Conservation (phyloP, 64 coral and sea anemone genomes). For the Montipora capricornis region DNA sequence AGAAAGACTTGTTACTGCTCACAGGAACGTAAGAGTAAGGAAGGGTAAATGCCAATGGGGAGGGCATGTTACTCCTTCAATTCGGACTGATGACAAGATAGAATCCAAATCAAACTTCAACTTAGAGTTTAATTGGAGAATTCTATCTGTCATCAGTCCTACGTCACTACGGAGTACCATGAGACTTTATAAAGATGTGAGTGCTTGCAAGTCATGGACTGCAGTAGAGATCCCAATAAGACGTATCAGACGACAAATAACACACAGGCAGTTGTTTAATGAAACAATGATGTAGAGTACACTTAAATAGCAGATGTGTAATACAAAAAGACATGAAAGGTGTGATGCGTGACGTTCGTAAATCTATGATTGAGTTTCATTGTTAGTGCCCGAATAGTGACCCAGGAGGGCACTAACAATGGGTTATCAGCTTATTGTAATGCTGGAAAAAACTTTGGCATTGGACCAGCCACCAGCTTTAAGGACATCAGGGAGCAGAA, state of each 20-base stretch:
- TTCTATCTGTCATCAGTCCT: background rate
- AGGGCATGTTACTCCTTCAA: background rate
- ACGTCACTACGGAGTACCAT: conserved; percentile 8
- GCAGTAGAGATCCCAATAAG: background rate
- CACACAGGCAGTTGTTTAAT: background rate
- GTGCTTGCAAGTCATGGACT: background rate
- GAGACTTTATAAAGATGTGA: conserved; percentile 5
- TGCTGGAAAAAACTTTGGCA: background rate
- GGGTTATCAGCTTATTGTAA: background rate
- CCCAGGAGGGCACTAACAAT: background rate
- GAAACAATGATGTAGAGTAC: background rate
- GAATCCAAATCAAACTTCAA: background rate
- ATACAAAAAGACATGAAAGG: background rate
- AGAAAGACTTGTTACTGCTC: background rate
- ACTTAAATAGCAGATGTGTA: background rate
- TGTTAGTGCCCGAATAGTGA: background rate
- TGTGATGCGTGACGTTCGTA: background rate
- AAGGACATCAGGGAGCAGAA: no score
- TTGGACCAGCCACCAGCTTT: background rate
- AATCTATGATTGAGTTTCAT: background rate
- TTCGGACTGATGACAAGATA: background rate
- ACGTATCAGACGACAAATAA: background rate
- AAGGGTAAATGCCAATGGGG: background rate
- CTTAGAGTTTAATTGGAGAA: background rate
- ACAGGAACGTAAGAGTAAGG: conserved; percentile 9